These are phyloP conservation scores for Aethes cnicana DNA, from an alignment of 2,888 invertebrate genomes.

Conservation along the genomic window DNA sequence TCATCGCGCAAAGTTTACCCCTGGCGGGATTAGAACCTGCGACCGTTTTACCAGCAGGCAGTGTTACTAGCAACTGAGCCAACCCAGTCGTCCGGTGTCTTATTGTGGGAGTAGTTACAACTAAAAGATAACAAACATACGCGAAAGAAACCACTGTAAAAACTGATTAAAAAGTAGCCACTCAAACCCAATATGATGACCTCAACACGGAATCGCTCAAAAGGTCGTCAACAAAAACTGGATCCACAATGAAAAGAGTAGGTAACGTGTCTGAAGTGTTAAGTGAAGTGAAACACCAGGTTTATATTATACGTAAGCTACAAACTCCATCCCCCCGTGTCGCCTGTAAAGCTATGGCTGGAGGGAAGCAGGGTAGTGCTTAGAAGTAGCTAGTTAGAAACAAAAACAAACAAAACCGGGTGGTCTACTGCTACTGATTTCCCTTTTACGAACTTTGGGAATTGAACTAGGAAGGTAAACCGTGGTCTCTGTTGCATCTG, in stretches of 20 bases:
- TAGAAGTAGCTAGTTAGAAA: slow-evolving; percentile 43
- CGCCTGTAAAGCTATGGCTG: slow-evolving; percentile 19
- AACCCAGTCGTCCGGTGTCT: too few relatives aligned
- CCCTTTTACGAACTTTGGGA: slow-evolving; percentile 39
- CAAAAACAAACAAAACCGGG: slow-evolving; percentile 62
- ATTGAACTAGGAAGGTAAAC: slow-evolving; percentile 20
- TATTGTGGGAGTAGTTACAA: too few relatives aligned
- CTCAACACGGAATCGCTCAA: slow-evolving; percentile 9
- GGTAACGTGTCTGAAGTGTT: slow-evolving; percentile 52
- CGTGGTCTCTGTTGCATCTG: slow-evolving; percentile 1
- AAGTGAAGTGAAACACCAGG: slow-evolving; percentile 44
- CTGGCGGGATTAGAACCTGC: too few relatives aligned
- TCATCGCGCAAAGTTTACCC: too few relatives aligned
- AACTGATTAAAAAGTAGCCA: too few relatives aligned
- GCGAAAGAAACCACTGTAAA: too few relatives aligned
- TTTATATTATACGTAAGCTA: slow-evolving; percentile 39
- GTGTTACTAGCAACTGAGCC: too few relatives aligned
- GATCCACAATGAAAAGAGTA: slow-evolving; percentile 41
- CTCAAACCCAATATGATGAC: slow-evolving; percentile 6
- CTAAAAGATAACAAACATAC: too few relatives aligned
- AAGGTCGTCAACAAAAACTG: slow-evolving; percentile 30
- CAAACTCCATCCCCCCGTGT: slow-evolving; percentile 42
- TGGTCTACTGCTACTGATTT: slow-evolving; percentile 55
- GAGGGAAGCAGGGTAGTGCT: slow-evolving; percentile 34
- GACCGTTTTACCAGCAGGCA: too few relatives aligned